A percentile compares a stretch with the other conserved stretches of the same genome.
These are phyloP conservation scores for Hyalella azteca DNA, from an alignment of 2,888 invertebrate species.

Conservation along the genomic window DNA sequence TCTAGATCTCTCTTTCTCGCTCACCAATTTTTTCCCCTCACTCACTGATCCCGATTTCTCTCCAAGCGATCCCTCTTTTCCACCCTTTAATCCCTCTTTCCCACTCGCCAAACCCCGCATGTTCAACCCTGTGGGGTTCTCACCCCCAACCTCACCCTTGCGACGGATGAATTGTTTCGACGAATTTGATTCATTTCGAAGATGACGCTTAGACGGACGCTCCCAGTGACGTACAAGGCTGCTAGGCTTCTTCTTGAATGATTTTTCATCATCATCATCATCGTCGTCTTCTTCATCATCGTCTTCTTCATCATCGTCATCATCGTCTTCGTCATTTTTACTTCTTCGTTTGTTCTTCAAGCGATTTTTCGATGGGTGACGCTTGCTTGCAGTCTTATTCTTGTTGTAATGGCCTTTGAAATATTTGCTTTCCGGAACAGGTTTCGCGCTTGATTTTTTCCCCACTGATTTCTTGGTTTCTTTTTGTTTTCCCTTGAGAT, in stretches of 20 bases:
- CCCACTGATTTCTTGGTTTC: background rate
- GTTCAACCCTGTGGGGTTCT: too few relatives aligned
- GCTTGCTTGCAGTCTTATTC: conserved; percentile 35
- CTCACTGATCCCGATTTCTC: too few relatives aligned
- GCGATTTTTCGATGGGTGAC: background rate
- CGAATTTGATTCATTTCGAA: conserved; percentile 44
- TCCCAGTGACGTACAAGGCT: conserved; percentile 55
- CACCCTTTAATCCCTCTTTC: too few relatives aligned
- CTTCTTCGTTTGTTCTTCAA: conserved; percentile 33
- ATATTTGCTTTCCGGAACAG: conserved; percentile 40
- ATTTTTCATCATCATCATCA: conserved; percentile 29
- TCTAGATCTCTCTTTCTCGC: too few relatives aligned
- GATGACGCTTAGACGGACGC: conserved; percentile 47
- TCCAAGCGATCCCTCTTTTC: background rate
- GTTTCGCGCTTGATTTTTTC: background rate
- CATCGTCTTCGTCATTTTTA: conserved; percentile 46
- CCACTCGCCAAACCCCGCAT: too few relatives aligned
- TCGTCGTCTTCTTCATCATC: conserved; percentile 38
- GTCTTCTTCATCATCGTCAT: conserved; percentile 43
- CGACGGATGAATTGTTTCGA: conserved; percentile 53
- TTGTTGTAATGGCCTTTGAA: conserved; percentile 55
- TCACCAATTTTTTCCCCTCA: too few relatives aligned
- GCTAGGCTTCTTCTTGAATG: conserved; percentile 19
- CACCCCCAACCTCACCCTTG: conserved; percentile 47
- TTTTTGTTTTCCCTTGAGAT: background rate